Evolutionary conservation across 92 coral and sea anemone genomes (phyloP).

Genomic region (Phenganax stokvisi): DNA sequence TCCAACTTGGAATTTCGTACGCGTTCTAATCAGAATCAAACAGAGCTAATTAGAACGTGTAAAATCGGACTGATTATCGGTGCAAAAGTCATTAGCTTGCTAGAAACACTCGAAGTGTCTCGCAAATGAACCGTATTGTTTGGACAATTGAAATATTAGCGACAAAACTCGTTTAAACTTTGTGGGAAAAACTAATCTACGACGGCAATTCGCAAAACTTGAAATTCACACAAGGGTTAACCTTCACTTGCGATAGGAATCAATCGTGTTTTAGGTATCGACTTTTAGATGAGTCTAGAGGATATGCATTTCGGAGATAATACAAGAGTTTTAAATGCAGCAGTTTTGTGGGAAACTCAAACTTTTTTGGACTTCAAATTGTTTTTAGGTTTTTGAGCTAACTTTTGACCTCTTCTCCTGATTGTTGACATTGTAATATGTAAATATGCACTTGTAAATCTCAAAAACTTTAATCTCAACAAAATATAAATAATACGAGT

Average conservation of each 20-base stretch:
- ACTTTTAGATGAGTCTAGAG: background rate
- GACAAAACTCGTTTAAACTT: slow-evolving; percentile 5
- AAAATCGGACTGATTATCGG: slow-evolving; percentile 7
- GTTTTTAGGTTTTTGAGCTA: background rate
- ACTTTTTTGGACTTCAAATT: background rate
- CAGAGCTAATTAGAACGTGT: slow-evolving; percentile 10
- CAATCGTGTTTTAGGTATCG: background rate
- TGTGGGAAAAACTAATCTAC: slow-evolving; percentile 8
- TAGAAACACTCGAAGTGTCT: background rate
- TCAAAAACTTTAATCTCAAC: background rate
- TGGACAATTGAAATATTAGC: background rate
- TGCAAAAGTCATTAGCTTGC: slow-evolving; percentile 11
- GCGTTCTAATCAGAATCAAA: background rate
- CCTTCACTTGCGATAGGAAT: background rate
- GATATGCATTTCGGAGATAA: background rate
- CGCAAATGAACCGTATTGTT: slow-evolving; percentile 13
- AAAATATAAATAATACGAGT: background rate
- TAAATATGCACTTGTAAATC: slow-evolving; percentile 13
- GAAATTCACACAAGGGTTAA: background rate
- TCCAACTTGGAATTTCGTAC: background rate
- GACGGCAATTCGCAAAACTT: slow-evolving; percentile 17
- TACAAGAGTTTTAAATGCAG: background rate
- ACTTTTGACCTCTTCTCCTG: background rate
- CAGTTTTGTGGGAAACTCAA: background rate
- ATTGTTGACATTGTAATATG: background rate